Conservation (phyloP, 2,888 invertebrate species). For the Scelioninae gen. 2 region DNA sequence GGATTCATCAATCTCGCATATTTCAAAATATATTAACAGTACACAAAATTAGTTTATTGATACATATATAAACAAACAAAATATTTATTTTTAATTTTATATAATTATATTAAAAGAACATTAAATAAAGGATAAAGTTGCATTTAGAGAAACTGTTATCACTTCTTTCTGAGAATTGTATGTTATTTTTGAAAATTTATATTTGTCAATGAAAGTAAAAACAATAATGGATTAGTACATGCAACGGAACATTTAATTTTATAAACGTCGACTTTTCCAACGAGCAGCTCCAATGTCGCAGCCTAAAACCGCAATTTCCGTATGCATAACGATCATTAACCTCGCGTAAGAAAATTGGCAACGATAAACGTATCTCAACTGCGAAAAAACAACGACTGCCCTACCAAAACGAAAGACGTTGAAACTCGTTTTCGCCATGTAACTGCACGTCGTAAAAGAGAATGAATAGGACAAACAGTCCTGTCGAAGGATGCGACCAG, state of each 20-base stretch:
- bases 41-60: too few relatives aligned
- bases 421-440: constrained; percentile 46
- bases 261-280: not conserved
- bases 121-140: too few relatives aligned
- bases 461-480: constrained; percentile 58
- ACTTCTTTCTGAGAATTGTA: too few relatives aligned
- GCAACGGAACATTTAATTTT: not conserved
- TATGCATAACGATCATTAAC: constrained; percentile 31
- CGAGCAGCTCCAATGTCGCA: not conserved
- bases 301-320: not conserved
- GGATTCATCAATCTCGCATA: too few relatives aligned
- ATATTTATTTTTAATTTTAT: too few relatives aligned
- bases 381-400: not conserved
- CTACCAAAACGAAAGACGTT: constrained; percentile 5
- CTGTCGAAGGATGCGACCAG: constrained; percentile 58
- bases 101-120: too few relatives aligned
- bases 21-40: too few relatives aligned
- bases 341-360: constrained; percentile 33
- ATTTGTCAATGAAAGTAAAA: too few relatives aligned
- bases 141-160: too few relatives aligned
- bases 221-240: not conserved
- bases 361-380: constrained; percentile 26
- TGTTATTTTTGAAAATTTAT: too few relatives aligned
- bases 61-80: too few relatives aligned
- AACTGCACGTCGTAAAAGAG: constrained; percentile 54